A percentile compares a stretch with the other conserved stretches of the same genome.
These are phyloP conservation scores for Carcharodon carcharias DNA, from an alignment of 2,797 vertebrate species.

Conservation along the genomic window DNA sequence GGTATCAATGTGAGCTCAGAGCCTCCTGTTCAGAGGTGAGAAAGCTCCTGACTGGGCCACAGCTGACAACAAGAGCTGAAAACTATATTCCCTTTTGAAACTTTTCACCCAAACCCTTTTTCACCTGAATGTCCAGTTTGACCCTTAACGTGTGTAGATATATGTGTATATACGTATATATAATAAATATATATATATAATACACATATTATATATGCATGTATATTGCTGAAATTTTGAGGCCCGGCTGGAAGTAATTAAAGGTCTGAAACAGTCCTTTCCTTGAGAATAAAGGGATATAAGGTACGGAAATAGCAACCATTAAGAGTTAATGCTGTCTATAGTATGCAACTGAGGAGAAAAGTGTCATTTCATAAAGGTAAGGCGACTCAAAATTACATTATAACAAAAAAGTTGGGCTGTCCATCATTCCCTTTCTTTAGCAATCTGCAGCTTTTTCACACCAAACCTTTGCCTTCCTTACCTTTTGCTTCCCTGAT, in stretches of 20 bases:
- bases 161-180: too few species aligned
- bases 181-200: too few species aligned
- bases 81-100: too few species aligned
- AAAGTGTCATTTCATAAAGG: background rate
- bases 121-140: too few species aligned
- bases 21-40: too few species aligned
- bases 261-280: background rate
- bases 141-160: too few species aligned
- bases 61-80: too few species aligned
- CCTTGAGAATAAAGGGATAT: too few species aligned
- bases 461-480: background rate
- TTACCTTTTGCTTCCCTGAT: background rate
- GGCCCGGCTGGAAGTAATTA: background rate
- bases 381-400: background rate
- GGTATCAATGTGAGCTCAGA: background rate
- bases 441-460: background rate
- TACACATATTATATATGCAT: too few species aligned
- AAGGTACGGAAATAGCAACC: background rate
- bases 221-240: background rate
- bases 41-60: too few species aligned
- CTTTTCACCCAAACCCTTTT: too few species aligned
- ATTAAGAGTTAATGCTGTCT: background rate
- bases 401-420: background rate
- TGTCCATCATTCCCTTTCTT: background rate
- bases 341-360: background rate